These are phyloP conservation scores for Sinosuthora webbiana DNA, from an alignment of 2,113 vertebrate species.

Conservation along the genomic window DNA sequence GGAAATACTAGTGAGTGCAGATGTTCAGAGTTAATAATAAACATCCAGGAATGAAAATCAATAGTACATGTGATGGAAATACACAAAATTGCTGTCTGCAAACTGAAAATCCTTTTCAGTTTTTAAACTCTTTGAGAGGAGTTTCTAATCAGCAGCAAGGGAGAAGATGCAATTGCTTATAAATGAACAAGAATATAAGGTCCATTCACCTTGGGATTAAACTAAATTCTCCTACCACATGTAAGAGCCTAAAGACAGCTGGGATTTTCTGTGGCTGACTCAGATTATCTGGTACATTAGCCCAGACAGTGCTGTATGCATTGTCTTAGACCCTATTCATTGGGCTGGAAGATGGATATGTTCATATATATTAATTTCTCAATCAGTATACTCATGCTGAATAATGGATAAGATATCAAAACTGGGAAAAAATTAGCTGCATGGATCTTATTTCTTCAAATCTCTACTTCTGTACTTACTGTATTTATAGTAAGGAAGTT, in stretches of 20 bases:
- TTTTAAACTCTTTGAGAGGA: background rate
- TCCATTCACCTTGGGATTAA: background rate
- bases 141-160: background rate
- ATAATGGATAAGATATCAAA: background rate
- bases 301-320: fast-evolving
- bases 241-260: background rate
- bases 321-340: background rate
- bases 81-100: background rate
- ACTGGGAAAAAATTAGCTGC: background rate
- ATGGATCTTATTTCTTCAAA: background rate
- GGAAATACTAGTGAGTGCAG: background rate
- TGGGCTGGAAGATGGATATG: background rate
- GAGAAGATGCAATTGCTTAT: background rate
- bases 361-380: background rate
- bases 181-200: background rate
- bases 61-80: background rate
- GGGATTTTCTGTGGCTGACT: background rate
- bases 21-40: background rate
- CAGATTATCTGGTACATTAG: background rate
- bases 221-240: background rate
- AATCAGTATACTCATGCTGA: background rate
- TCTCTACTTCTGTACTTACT: background rate
- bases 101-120: background rate
- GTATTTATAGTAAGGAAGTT: background rate
- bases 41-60: background rate